A percentile compares a stretch with the other conserved stretches of the same genome.
Conservation (phyloP, 2,888 invertebrate species). For the Dryomyza anilis region DNA sequence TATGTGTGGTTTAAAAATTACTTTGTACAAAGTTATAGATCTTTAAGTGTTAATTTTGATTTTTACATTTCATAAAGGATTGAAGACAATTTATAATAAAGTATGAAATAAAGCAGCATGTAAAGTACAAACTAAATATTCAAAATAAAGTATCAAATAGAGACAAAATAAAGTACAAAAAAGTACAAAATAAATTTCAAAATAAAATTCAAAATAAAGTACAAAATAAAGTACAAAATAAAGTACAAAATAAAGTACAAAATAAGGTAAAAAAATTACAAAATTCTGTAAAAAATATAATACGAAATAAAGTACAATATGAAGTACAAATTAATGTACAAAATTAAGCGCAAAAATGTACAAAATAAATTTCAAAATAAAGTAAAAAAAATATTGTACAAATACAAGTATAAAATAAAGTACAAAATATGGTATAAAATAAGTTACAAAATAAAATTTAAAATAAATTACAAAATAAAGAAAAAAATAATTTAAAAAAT, state of each 20-base stretch:
- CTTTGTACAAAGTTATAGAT: too few relatives aligned
- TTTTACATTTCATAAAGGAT: neutral
- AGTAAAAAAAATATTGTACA: neutral
- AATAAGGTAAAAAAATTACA: neutral
- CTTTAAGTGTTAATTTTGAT: neutral
- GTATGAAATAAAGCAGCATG: neutral
- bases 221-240: too few relatives aligned
- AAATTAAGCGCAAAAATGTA: neutral
- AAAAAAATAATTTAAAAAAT: too few relatives aligned
- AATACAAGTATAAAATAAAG: too few relatives aligned
- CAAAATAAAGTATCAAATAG: neutral
- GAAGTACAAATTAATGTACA: neutral
- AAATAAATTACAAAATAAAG: neutral
- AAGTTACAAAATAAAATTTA: neutral
- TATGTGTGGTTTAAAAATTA: too few relatives aligned
- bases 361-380: too few relatives aligned
- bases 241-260: neutral
- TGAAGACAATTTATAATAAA: neutral
- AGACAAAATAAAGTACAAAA: too few relatives aligned
- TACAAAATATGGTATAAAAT: neutral
- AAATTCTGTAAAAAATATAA: neutral
- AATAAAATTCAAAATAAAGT: neutral
- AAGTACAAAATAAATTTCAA: too few relatives aligned
- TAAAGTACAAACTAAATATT: neutral
- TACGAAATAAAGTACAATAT: neutral